These are phyloP conservation scores for Sipha flava DNA, from an alignment of 1,140 invertebrate species.

Conservation along the genomic window DNA sequence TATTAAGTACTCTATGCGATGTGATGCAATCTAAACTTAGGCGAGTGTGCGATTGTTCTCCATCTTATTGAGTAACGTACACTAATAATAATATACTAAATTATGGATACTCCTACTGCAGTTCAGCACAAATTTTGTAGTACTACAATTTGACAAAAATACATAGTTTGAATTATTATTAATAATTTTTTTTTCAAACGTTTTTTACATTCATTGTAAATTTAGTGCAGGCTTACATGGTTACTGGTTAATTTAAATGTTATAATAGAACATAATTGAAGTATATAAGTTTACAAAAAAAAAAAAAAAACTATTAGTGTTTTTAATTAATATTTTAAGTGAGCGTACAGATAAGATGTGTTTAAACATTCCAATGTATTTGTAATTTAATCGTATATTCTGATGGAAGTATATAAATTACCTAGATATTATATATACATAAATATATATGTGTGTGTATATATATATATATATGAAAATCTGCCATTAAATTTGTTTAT, in stretches of 20 bases:
- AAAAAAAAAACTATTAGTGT: constrained; percentile 8
- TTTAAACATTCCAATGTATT: constrained; percentile 29
- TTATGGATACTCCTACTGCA: background rate
- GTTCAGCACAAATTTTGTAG: constrained; percentile 27
- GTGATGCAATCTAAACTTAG: constrained; percentile 27
- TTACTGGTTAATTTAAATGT: constrained; percentile 21
- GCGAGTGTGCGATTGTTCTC: constrained; percentile 5
- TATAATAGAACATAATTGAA: constrained; percentile 4
- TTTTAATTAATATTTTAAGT: constrained; percentile 20
- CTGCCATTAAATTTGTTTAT: constrained; percentile 27
- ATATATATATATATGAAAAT: constrained; percentile 12
- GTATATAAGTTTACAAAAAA: background rate
- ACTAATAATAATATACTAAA: constrained; percentile 1
- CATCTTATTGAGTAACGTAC: constrained; percentile 22
- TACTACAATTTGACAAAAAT: background rate
- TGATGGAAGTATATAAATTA: background rate
- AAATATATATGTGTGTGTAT: background rate
- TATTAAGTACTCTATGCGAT: constrained; percentile 11
- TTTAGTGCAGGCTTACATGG: constrained; percentile 5
- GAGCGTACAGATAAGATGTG: constrained; percentile 2
- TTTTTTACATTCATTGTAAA: constrained; percentile 20
- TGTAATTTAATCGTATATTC: constrained; percentile 17
- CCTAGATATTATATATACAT: background rate
- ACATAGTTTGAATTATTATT: background rate
- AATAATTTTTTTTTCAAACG: background rate